These are phyloP conservation scores for Temnothorax longispinosus DNA, from an alignment of 1,140 invertebrate species.

Conservation along the genomic window DNA sequence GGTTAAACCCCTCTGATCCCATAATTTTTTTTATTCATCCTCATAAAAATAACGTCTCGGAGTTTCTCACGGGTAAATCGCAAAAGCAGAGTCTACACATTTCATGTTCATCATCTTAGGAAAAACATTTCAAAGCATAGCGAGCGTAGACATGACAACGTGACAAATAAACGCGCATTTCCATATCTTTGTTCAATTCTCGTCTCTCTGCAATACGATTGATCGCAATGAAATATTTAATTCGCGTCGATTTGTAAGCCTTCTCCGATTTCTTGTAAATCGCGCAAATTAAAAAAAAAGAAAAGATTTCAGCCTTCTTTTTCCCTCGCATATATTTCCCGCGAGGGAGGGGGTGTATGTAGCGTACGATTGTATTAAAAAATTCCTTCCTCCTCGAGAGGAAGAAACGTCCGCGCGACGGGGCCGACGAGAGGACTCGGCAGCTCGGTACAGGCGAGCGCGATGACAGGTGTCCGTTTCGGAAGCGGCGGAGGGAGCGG, in stretches of 20 bases:
- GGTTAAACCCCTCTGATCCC: conserved; percentile 83
- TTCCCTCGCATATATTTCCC: background rate
- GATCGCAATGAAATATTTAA: background rate
- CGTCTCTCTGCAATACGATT: background rate
- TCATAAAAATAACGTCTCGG: background rate
- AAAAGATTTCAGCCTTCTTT: background rate
- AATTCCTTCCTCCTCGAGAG: background rate
- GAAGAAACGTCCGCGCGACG: background rate
- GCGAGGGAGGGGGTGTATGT: background rate
- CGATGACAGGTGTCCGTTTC: conserved; percentile 78
- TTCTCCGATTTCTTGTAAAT: background rate
- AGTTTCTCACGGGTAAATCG: background rate
- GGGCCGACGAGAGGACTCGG: background rate
- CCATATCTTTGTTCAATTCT: background rate
- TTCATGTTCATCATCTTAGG: too few species aligned
- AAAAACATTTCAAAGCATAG: too few species aligned
- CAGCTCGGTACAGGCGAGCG: background rate
- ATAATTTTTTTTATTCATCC: background rate
- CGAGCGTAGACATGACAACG: background rate
- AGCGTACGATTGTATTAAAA: background rate
- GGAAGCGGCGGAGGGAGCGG: conserved; percentile 72
- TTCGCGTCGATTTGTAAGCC: background rate
- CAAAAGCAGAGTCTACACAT: background rate
- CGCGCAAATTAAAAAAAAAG: background rate
- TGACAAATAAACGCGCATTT: background rate